Evolutionary conservation across 2,797 vertebrate species (phyloP).

Genomic region (Sebastes diploproa): DNA sequence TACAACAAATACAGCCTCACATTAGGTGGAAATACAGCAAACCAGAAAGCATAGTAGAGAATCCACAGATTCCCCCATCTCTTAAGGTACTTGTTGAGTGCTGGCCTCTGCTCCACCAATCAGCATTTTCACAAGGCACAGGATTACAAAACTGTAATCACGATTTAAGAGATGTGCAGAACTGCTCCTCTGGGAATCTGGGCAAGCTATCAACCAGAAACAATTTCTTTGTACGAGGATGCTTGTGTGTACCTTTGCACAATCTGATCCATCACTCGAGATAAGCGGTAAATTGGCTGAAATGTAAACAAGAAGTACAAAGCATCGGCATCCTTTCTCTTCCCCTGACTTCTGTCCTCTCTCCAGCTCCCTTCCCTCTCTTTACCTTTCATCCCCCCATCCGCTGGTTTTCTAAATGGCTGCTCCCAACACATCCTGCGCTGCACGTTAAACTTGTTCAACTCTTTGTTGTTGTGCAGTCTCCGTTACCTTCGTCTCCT

Average conservation of each 20-base stretch:
- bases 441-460: background rate
- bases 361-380: background rate
- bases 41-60: background rate
- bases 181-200: background rate
- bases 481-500: background rate
- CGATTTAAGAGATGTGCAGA: background rate
- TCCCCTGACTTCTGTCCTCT: background rate
- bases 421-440: background rate
- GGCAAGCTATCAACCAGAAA: background rate
- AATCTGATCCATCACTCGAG: background rate
- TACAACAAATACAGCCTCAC: background rate
- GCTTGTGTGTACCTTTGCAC: background rate
- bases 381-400: background rate
- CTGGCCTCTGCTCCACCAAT: background rate
- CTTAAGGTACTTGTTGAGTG: background rate
- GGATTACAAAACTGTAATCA: background rate
- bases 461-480: background rate
- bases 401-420: background rate
- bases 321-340: background rate
- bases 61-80: accelerated
- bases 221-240: background rate
- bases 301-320: background rate
- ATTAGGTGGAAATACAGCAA: background rate
- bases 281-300: background rate
- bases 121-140: background rate